Evolutionary conservation across 2,888 invertebrate species (phyloP).

Genomic region (Caenorhabditis plicata): DNA sequence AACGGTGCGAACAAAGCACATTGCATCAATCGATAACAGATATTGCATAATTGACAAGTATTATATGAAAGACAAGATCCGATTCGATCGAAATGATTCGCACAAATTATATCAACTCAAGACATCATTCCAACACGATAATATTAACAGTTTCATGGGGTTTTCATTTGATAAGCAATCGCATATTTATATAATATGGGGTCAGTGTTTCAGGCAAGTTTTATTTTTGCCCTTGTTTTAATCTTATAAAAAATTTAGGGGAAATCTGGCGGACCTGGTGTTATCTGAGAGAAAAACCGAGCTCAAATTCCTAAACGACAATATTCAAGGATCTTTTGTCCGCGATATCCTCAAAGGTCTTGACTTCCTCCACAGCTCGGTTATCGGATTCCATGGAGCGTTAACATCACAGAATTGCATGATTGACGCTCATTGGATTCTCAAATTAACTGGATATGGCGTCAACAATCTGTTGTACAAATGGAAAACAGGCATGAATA

Average conservation of each 20-base stretch:
- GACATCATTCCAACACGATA: constrained; percentile 53
- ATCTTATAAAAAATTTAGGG: too few species aligned
- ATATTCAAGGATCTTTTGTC: constrained; percentile 60
- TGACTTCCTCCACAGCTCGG: constrained; percentile 56
- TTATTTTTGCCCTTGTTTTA: constrained; percentile 41
- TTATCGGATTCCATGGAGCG: constrained; percentile 55
- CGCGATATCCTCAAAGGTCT: constrained; percentile 62
- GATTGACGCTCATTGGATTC: constrained; percentile 62
- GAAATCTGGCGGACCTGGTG: too few species aligned
- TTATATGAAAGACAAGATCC: constrained; percentile 46
- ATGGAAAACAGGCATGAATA: constrained; percentile 43
- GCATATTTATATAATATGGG: constrained; percentile 49
- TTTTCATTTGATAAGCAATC: constrained; percentile 46
- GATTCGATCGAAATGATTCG: constrained; percentile 54
- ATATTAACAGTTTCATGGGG: constrained; percentile 59
- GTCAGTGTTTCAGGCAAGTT: constrained; percentile 32
- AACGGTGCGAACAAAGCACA: constrained; percentile 15
- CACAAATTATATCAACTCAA: constrained; percentile 56
- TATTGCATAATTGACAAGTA: constrained; percentile 51
- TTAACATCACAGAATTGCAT: constrained; percentile 55
- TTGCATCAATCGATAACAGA: constrained; percentile 54
- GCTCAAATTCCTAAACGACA: constrained; percentile 12
- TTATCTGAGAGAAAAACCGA: too few species aligned
- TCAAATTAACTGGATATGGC: constrained; percentile 62
- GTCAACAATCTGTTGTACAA: constrained; percentile 34